Evolutionary conservation across 2,797 vertebrate genomes (phyloP).

Genomic region (Eulemur coronatus): DNA sequence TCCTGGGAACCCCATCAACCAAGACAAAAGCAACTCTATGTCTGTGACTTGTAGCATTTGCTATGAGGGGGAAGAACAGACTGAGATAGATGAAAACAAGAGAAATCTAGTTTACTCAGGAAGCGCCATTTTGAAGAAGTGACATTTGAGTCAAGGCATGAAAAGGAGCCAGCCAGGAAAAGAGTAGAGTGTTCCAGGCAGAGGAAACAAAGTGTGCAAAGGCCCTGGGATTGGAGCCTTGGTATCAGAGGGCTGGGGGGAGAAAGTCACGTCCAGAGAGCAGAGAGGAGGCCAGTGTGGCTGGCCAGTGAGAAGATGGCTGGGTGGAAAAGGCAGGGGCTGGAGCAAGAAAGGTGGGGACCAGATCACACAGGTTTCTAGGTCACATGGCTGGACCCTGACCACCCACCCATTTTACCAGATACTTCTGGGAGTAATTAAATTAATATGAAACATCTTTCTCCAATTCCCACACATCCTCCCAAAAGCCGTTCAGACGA

Average conservation of each 20-base stretch:
- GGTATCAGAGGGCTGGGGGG: no score
- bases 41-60: neutral
- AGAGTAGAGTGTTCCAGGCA: neutral
- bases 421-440: neutral
- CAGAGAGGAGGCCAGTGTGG: neutral
- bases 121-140: neutral
- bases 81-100: neutral
- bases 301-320: neutral
- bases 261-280: neutral
- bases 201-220: neutral
- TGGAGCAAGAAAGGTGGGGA: neutral
- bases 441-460: neutral
- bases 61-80: neutral
- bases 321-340: neutral
- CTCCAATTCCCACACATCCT: neutral
- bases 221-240: neutral
- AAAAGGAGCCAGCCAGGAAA: neutral
- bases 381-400: neutral
- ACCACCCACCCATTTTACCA: neutral
- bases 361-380: neutral
- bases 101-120: neutral
- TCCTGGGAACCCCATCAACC: neutral
- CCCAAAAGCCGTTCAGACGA: neutral
- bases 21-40: neutral
- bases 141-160: neutral